Evolutionary conservation across 2,888 invertebrate species (phyloP).

Genomic region (Urechis unicinctus): DNA sequence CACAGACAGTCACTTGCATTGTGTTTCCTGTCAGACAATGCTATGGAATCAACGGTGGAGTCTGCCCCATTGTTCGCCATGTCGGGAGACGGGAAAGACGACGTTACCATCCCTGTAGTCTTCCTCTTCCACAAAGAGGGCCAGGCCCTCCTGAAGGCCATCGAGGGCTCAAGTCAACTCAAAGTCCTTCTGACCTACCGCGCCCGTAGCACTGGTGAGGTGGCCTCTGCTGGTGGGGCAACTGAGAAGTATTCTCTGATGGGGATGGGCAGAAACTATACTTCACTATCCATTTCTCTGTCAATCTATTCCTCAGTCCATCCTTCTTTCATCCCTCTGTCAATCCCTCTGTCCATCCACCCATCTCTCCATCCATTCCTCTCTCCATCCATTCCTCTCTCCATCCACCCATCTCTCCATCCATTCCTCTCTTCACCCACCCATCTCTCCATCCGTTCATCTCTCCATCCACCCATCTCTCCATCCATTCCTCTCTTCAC

Average conservation of each 20-base stretch:
- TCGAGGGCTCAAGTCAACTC: constrained; percentile 57
- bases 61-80: constrained; percentile 86
- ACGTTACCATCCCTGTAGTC: constrained; percentile 82
- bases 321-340: too few relatives aligned
- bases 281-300: too few relatives aligned
- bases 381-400: too few relatives aligned
- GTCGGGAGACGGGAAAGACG: constrained; percentile 84
- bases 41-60: constrained; percentile 66
- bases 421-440: too few relatives aligned
- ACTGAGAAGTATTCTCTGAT: too few relatives aligned
- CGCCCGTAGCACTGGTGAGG: not conserved
- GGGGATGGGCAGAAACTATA: too few relatives aligned
- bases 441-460: not conserved
- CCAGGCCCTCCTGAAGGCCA: constrained; percentile 59
- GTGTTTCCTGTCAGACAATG: constrained; percentile 59
- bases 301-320: too few relatives aligned
- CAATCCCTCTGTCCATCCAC: not conserved
- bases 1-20: too few relatives aligned
- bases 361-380: not conserved
- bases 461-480: not conserved
- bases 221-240: too few relatives aligned
- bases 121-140: constrained; percentile 74
- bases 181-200: constrained; percentile 51
- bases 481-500: too few relatives aligned
- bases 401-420: too few relatives aligned